Conservation (phyloP, 2,113 vertebrate genomes). For the Amphiprion ocellaris region DNA sequence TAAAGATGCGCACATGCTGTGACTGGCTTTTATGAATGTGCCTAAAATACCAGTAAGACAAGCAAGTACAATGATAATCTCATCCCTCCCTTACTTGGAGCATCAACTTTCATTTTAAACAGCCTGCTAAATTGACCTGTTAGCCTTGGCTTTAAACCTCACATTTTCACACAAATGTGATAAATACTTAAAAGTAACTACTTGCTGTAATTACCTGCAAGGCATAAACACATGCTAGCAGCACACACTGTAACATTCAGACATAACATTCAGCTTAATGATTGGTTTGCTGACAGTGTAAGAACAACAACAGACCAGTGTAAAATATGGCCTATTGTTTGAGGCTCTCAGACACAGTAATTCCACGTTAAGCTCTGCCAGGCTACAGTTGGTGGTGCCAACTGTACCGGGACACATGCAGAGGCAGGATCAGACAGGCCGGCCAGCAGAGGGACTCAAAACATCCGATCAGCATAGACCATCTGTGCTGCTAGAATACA, state of each 20-base stretch:
- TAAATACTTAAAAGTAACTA: slow-evolving; percentile 17
- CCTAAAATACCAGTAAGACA: background rate
- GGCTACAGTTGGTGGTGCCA: slow-evolving; percentile 35
- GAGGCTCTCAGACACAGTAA: slow-evolving; percentile 41
- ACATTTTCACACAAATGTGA: slow-evolving; percentile 34
- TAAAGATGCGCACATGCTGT: slow-evolving; percentile 10
- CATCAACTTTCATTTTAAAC: slow-evolving; percentile 33
- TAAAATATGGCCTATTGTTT: slow-evolving; percentile 44
- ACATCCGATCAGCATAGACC: slow-evolving; percentile 55
- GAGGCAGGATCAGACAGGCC: slow-evolving; percentile 40
- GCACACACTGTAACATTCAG: slow-evolving; percentile 11
- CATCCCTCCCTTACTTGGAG: background rate
- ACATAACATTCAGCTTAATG: slow-evolving; percentile 22
- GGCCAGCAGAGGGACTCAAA: slow-evolving; percentile 75
- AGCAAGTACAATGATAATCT: background rate
- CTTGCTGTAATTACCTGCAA: background rate
- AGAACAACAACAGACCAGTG: slow-evolving; percentile 38
- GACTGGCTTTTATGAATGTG: slow-evolving; percentile 18
- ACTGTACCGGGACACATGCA: slow-evolving; percentile 31
- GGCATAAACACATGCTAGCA: background rate
- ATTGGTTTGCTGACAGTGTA: slow-evolving; percentile 27
- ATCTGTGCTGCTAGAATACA: slow-evolving; percentile 73
- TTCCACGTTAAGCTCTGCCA: slow-evolving; percentile 37
- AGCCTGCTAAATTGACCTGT: slow-evolving; percentile 39
- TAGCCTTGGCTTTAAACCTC: slow-evolving; percentile 16